Percentiles rank a stretch among this genome's conserved stretches.
These are phyloP conservation scores for Lepidothrix coronata DNA, from an alignment of 2,113 vertebrate species.

Conservation along the genomic window DNA sequence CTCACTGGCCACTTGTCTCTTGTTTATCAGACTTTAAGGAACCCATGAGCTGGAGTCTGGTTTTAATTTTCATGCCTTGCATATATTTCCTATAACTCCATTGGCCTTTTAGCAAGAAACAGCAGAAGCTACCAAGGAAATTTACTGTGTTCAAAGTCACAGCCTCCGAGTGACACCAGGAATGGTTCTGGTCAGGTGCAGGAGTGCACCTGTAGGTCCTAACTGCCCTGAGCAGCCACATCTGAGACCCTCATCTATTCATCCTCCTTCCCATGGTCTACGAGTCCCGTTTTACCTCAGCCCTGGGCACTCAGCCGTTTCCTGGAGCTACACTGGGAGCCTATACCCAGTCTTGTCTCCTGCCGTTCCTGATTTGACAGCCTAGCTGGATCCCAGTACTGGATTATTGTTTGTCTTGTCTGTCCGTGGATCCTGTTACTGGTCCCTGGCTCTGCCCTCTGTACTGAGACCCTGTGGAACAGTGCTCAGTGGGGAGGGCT, in stretches of 20 bases:
- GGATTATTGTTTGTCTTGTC: neutral
- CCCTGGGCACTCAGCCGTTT: neutral
- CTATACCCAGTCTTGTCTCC: neutral
- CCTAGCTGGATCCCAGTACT: neutral
- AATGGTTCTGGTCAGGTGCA: neutral
- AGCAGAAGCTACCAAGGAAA: neutral
- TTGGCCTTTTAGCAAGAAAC: neutral
- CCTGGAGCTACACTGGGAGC: rapidly evolving
- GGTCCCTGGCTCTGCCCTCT: neutral
- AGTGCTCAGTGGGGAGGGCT: rapidly evolving
- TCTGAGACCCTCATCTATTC: neutral
- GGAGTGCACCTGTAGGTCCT: neutral
- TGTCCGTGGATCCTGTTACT: neutral
- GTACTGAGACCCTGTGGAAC: neutral
- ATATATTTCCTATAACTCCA: neutral
- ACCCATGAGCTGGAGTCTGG: neutral
- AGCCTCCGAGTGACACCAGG: neutral
- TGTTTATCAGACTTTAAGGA: neutral
- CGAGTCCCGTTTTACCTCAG: neutral
- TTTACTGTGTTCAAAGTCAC: neutral
- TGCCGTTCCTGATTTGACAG: neutral
- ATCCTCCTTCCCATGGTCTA: neutral
- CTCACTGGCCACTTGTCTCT: rapidly evolving
- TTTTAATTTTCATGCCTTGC: neutral
- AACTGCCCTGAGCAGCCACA: neutral